Conservation (phyloP, 1,140 invertebrate species). For the Cephus cinctus region DNA sequence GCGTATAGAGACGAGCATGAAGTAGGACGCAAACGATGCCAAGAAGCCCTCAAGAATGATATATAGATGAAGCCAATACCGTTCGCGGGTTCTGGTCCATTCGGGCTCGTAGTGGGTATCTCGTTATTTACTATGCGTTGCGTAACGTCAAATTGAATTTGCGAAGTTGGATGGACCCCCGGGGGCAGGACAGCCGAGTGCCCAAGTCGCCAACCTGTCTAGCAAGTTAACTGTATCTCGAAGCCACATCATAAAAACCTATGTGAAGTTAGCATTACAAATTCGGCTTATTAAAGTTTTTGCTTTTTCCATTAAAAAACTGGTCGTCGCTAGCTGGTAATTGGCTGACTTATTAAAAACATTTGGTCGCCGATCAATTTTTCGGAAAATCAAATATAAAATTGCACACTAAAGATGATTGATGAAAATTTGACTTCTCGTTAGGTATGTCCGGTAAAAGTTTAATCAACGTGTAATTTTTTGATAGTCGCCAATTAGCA, state of each 20-base stretch:
- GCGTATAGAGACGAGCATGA: too few species aligned
- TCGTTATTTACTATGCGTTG: slow-evolving; percentile 11
- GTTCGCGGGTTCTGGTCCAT: not conserved
- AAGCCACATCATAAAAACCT: slow-evolving; percentile 8
- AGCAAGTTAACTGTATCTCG: slow-evolving; percentile 6
- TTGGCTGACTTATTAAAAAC: too few species aligned
- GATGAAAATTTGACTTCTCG: too few species aligned
- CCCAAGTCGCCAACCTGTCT: slow-evolving; percentile 16
- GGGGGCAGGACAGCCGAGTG: slow-evolving; percentile 6
- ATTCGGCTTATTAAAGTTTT: not conserved
- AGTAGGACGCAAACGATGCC: not conserved
- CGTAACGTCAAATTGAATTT: slow-evolving; percentile 16
- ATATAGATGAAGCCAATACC: not conserved
- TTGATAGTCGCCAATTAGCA: too few species aligned
- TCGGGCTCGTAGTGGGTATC: not conserved
- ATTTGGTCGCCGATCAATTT: not conserved
- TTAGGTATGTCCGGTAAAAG: too few species aligned
- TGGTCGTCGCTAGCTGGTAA: too few species aligned
- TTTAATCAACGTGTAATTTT: too few species aligned
- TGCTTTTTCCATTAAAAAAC: not conserved
- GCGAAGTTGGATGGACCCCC: slow-evolving; percentile 9
- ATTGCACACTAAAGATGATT: not conserved
- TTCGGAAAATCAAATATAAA: slow-evolving; percentile 4
- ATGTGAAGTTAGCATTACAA: slow-evolving; percentile 1
- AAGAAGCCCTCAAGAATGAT: not conserved